Evolutionary conservation across 2,113 vertebrate genomes (phyloP).

Genomic region (Apistogramma diplotaenia): DNA sequence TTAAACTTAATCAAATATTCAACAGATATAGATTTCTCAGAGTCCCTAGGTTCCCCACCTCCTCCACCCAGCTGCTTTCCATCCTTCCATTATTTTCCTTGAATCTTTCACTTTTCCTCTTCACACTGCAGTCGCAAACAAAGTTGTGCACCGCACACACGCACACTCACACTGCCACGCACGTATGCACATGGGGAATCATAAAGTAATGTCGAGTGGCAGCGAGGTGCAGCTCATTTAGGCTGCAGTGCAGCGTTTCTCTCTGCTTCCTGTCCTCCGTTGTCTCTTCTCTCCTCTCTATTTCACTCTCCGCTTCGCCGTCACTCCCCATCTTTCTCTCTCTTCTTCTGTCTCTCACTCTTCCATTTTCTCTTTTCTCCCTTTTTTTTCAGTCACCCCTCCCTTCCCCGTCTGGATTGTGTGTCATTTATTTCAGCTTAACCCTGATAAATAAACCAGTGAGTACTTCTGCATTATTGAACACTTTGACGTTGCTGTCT

Average conservation of each 20-base stretch:
- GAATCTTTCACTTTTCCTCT: constrained; percentile 6
- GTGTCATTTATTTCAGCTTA: constrained; percentile 75
- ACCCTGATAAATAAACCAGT: constrained; percentile 77
- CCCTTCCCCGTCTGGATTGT: constrained; percentile 46
- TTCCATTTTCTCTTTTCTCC: neutral
- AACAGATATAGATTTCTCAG: constrained; percentile 73
- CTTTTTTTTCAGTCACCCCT: neutral
- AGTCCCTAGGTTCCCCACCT: constrained; percentile 56
- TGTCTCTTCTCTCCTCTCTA: constrained; percentile 42
- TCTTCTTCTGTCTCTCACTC: constrained; percentile 14
- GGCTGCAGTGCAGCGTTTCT: constrained; percentile 56
- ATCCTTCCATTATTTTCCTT: constrained; percentile 1
- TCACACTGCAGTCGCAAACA: constrained; percentile 24
- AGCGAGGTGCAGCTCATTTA: constrained; percentile 57
- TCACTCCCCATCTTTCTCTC: constrained; percentile 25
- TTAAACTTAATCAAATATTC: constrained; percentile 76
- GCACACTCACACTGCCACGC: neutral
- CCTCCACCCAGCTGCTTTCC: constrained; percentile 49
- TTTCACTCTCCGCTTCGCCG: constrained; percentile 36
- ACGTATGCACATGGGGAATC: constrained; percentile 37
- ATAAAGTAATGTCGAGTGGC: constrained; percentile 32
- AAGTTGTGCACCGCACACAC: neutral
- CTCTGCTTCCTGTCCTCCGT: constrained; percentile 39
- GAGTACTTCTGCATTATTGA: constrained; percentile 70
- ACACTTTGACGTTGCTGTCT: constrained; percentile 51